These are phyloP conservation scores for Saguinus imperator DNA, from an alignment of 2,113 vertebrate species.

Conservation along the genomic window DNA sequence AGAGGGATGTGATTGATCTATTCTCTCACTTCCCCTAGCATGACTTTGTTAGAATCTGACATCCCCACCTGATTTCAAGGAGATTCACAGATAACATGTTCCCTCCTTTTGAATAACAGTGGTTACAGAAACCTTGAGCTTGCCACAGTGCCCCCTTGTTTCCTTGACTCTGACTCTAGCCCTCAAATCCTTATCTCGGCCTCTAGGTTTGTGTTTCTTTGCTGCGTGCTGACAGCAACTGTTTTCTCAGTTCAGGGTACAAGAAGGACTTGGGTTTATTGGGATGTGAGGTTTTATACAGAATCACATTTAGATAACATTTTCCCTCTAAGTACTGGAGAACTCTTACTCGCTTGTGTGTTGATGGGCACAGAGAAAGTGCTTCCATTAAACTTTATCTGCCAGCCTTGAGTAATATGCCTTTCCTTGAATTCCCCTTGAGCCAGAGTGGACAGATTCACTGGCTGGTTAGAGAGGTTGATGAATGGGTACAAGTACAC, in stretches of 20 bases:
- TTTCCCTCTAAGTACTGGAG: background rate
- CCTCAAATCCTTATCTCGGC: background rate
- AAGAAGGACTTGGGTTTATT: constrained; percentile 1
- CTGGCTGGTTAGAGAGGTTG: background rate
- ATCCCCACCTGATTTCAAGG: constrained; percentile 10
- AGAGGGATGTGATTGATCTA: background rate
- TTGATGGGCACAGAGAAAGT: background rate
- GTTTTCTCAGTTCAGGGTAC: constrained; percentile 3
- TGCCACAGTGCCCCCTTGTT: background rate
- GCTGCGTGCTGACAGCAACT: background rate
- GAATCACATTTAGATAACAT: background rate
- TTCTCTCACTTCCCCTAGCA: background rate
- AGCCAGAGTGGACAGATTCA: background rate
- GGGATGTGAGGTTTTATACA: background rate
- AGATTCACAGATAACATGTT: constrained; percentile 8
- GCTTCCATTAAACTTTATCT: background rate
- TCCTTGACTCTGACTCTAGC: background rate
- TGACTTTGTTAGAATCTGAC: constrained; percentile 3
- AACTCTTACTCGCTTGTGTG: background rate
- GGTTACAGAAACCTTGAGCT: background rate
- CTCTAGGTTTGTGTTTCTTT: background rate
- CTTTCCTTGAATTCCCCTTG: background rate
- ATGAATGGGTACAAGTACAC: background rate
- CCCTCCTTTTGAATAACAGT: background rate
- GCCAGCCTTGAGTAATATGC: background rate